These are phyloP conservation scores for Carapus acus DNA, from an alignment of 2,797 vertebrate genomes.

Conservation along the genomic window DNA sequence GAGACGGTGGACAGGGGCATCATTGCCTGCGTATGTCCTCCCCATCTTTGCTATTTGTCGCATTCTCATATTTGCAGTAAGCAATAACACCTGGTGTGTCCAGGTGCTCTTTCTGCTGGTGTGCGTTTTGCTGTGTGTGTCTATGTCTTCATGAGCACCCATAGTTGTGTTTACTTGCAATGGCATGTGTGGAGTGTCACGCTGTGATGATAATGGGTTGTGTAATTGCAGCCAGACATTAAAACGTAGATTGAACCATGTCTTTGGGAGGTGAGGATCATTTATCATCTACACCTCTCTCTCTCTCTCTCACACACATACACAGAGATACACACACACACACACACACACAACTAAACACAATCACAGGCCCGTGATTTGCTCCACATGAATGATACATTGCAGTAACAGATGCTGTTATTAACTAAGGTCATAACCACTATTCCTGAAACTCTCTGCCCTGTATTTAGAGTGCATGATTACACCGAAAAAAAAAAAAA, in stretches of 20 bases:
- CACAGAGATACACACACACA: not conserved
- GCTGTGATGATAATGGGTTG: conserved; percentile 38
- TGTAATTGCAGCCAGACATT: conserved; percentile 26
- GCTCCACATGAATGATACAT: no score
- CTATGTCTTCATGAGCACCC: not conserved
- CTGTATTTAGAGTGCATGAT: not conserved
- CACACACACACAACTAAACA: no score
- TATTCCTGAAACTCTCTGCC: conserved; percentile 1
- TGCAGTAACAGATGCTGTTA: conserved; percentile 3
- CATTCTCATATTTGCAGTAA: conserved; percentile 12
- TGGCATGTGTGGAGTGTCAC: not conserved
- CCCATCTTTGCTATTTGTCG: conserved; percentile 4
- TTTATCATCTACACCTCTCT: conserved; percentile 8
- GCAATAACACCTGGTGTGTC: not conserved
- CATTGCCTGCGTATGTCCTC: conserved; percentile 20
- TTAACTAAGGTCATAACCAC: conserved; percentile 1
- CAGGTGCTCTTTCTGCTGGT: not conserved
- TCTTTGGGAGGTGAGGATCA: conserved; percentile 19
- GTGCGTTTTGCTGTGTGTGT: not conserved
- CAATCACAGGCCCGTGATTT: no score
- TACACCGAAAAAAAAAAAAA: no score
- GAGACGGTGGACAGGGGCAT: conserved; percentile 29
- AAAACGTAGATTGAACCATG: conserved; percentile 22
- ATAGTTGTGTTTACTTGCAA: conserved; percentile 10
- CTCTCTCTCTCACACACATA: not conserved